These are phyloP conservation scores for Prolemur simus DNA, from an alignment of 2,113 vertebrate genomes.

Conservation along the genomic window DNA sequence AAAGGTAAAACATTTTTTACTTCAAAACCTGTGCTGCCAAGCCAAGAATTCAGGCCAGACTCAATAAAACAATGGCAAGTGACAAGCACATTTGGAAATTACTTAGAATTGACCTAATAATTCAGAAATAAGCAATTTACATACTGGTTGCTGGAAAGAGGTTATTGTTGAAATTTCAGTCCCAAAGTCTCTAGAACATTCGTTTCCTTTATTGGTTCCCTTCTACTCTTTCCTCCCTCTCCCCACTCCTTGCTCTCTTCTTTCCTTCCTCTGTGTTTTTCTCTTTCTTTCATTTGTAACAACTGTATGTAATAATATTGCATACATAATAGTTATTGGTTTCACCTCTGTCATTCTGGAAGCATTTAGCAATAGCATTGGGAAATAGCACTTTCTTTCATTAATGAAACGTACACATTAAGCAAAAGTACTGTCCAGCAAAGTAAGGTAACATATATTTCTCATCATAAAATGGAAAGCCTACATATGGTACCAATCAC, in stretches of 20 bases:
- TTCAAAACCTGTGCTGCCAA: neutral
- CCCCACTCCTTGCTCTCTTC: accelerated
- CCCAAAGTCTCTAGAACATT: neutral
- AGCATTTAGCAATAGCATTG: neutral
- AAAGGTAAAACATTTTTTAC: neutral
- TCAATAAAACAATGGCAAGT: neutral
- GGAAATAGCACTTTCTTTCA: neutral
- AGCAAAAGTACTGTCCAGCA: neutral
- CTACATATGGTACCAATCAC: neutral
- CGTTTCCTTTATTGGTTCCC: neutral
- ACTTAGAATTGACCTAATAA: constrained; percentile 14
- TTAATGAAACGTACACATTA: neutral
- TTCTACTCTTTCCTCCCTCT: neutral
- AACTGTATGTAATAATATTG: neutral
- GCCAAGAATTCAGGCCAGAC: neutral
- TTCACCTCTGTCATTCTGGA: neutral
- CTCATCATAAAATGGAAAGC: neutral
- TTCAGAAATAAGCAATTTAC: constrained; percentile 16
- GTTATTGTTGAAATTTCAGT: neutral
- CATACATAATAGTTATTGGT: neutral
- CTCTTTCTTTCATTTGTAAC: neutral
- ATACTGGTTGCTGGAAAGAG: neutral
- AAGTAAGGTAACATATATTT: neutral
- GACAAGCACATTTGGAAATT: neutral
- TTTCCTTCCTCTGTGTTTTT: accelerated